These are phyloP conservation scores for Phortica okadai DNA, from an alignment of 2,888 invertebrate species.

Conservation along the genomic window DNA sequence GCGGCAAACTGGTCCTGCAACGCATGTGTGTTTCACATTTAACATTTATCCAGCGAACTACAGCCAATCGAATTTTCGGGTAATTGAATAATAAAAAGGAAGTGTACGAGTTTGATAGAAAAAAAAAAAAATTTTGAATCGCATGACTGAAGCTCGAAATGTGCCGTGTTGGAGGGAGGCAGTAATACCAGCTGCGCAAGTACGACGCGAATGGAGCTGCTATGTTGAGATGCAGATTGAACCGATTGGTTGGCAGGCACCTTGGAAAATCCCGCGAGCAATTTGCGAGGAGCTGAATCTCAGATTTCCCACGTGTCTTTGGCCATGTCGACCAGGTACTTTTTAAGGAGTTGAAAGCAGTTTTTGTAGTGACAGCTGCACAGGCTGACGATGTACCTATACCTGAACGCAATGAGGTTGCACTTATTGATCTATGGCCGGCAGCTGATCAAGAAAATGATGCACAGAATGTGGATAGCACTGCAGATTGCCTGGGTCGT, in stretches of 20 bases:
- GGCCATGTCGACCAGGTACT: conserved; percentile 78
- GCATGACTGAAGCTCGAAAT: conserved; percentile 78
- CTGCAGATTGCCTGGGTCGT: conserved; percentile 80
- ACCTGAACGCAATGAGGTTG: too few species aligned
- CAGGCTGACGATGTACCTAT: conserved; percentile 79
- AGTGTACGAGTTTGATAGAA: conserved; percentile 79
- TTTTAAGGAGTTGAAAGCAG: conserved; percentile 77
- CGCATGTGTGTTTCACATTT: too few species aligned
- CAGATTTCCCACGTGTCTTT: conserved; percentile 80
- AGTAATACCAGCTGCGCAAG: conserved; percentile 77
- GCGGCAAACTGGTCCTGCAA: too few species aligned
- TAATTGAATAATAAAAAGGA: too few species aligned
- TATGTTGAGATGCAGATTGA: conserved; percentile 79
- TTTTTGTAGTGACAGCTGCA: conserved; percentile 78
- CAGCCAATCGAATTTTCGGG: too few species aligned
- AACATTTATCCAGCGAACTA: too few species aligned
- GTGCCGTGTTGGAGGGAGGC: conserved; percentile 77
- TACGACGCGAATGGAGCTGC: conserved; percentile 79
- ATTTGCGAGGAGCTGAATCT: conserved; percentile 79
- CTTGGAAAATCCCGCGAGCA: conserved; percentile 81
- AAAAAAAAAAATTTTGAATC: conserved; percentile 79
- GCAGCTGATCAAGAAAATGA: conserved; percentile 78
- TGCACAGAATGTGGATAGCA: conserved; percentile 78
- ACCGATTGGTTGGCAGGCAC: conserved; percentile 79
- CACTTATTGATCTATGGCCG: conserved; percentile 80